These are phyloP conservation scores for Plectrocnemia conspersa DNA, from an alignment of 1,140 invertebrate genomes.

Conservation along the genomic window DNA sequence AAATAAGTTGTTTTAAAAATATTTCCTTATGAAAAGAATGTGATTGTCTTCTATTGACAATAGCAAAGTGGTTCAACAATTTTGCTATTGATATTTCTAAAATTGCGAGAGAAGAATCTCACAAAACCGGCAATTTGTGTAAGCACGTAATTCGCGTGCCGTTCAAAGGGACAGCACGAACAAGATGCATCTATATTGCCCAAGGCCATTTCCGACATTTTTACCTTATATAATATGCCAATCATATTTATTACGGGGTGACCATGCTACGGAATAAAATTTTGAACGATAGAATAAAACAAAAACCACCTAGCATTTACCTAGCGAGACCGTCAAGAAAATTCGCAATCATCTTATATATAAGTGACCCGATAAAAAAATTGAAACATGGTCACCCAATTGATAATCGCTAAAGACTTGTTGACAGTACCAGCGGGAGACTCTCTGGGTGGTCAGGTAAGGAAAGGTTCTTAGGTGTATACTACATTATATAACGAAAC, in stretches of 20 bases:
- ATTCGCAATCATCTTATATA: too few relatives aligned
- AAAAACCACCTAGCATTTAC: too few relatives aligned
- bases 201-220: constrained; percentile 7
- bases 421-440: not conserved
- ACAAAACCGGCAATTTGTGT: constrained; percentile 18
- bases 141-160: constrained; percentile 7
- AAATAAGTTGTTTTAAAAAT: too few relatives aligned
- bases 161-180: not conserved
- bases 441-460: not conserved
- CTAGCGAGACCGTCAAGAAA: too few relatives aligned
- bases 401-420: not conserved
- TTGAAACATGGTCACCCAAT: not conserved
- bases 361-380: not conserved
- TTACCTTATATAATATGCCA: constrained; percentile 9
- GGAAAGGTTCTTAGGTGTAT: too few relatives aligned
- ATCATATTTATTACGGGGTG: not conserved
- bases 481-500: too few relatives aligned
- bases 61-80: too few relatives aligned
- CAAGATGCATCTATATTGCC: constrained; percentile 10
- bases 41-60: too few relatives aligned
- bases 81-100: too few relatives aligned
- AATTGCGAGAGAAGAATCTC: too few relatives aligned
- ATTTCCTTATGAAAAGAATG: too few relatives aligned
- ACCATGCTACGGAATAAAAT: not conserved
- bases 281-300: too few relatives aligned